phyloP scores from a whole-genome alignment of 2,797 vertebrate genomes.

The Lepidocolaptes lacrymiger region DNA sequence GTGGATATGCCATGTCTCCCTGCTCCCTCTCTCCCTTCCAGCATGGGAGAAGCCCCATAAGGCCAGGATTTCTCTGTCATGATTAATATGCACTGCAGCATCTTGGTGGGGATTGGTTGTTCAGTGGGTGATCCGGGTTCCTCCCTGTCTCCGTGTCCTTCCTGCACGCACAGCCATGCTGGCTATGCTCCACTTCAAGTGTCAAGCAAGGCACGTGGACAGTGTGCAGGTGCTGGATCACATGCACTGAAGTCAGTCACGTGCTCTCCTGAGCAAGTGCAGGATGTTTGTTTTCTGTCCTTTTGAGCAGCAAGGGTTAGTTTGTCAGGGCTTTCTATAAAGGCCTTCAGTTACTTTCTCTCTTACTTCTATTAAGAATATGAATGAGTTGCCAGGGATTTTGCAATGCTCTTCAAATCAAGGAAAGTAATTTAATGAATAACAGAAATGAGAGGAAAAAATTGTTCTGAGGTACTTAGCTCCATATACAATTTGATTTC shows the following conservation, averaged over 20 bases:
- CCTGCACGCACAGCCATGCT: rapidly evolving
- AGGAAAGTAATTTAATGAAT: neutral
- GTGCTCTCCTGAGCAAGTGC: neutral
- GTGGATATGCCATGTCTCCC: neutral
- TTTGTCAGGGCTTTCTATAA: neutral
- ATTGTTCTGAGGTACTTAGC: neutral
- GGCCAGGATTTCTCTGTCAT: neutral
- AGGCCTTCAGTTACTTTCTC: neutral
- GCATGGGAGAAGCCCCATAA: neutral
- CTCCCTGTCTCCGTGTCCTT: neutral
- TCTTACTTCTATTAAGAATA: neutral
- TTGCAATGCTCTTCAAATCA: neutral
- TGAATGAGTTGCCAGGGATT: neutral
- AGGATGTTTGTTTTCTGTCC: neutral
- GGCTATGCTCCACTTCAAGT: neutral
- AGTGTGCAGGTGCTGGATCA: neutral
- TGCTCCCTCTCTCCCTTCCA: neutral
- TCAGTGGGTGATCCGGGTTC: neutral
- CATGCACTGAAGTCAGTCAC: neutral
- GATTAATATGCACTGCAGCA: neutral
- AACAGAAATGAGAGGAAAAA: neutral
- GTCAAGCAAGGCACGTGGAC: neutral
- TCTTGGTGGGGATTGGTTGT: neutral
- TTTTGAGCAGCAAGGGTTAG: neutral
- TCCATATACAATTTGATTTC: neutral